Evolutionary conservation across 2,113 vertebrate genomes (phyloP).

Genomic region (Dissostichus mawsoni): DNA sequence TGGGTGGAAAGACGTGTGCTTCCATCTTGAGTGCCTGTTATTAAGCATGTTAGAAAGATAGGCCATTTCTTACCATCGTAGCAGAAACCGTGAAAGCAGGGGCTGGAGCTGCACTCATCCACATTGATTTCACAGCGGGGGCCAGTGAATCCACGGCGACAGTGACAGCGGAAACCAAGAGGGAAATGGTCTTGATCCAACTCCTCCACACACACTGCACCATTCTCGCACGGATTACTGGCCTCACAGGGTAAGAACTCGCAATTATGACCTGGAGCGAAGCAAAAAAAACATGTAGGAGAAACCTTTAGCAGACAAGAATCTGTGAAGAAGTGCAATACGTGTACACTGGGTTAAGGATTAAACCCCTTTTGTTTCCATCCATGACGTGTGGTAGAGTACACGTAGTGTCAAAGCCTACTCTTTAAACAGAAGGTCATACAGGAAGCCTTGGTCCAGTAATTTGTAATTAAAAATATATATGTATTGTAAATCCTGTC

Average conservation of each 20-base stretch:
- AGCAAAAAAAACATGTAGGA: slow-evolving; percentile 39
- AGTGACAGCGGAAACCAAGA: slow-evolving; percentile 86
- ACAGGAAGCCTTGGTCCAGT: not conserved
- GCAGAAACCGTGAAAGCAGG: slow-evolving; percentile 87
- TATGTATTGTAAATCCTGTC: no score
- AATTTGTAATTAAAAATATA: not conserved
- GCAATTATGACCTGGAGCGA: slow-evolving; percentile 83
- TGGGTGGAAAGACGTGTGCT: slow-evolving; percentile 3
- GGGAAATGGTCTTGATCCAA: slow-evolving; percentile 81
- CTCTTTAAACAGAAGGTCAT: not conserved
- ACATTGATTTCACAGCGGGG: slow-evolving; percentile 86
- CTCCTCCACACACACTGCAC: slow-evolving; percentile 83
- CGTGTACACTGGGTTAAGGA: slow-evolving; percentile 8
- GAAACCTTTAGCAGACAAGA: slow-evolving; percentile 23
- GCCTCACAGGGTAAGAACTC: slow-evolving; percentile 86
- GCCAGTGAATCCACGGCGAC: slow-evolving; percentile 84
- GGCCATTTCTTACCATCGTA: slow-evolving; percentile 82
- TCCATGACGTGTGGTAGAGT: not conserved
- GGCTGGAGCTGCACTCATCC: slow-evolving; percentile 86
- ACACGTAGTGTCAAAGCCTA: slow-evolving; percentile 1
- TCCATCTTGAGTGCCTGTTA: slow-evolving; percentile 32
- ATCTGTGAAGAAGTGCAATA: slow-evolving; percentile 17
- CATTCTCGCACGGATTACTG: slow-evolving; percentile 87
- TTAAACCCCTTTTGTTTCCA: slow-evolving; percentile 25
- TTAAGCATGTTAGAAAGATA: slow-evolving; percentile 52